Evolutionary conservation across 2,797 vertebrate species (phyloP).

Genomic region (Acanthiza pusilla): DNA sequence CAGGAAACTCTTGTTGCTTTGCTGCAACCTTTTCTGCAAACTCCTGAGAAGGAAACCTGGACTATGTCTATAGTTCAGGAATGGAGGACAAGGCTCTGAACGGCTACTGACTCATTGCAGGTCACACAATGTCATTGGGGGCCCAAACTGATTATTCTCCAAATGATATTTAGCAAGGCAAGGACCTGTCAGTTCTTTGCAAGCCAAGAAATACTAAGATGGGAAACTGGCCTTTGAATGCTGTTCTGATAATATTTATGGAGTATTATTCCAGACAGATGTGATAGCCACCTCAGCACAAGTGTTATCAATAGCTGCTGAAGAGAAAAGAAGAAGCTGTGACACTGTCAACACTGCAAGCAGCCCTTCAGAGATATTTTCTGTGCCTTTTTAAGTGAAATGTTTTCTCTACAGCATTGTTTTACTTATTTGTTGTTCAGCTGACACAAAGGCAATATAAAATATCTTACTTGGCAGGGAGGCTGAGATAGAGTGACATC

Average conservation of each 20-base stretch:
- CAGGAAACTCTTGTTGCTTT: neutral
- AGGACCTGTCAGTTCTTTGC: neutral
- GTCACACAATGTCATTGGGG: accelerated
- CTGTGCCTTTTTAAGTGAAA: neutral
- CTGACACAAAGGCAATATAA: neutral
- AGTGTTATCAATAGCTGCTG: neutral
- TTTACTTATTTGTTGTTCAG: neutral
- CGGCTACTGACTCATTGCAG: neutral
- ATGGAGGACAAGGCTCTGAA: neutral
- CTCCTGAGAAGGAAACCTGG: neutral
- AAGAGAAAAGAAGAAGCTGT: neutral
- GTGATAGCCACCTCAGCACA: neutral
- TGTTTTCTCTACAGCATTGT: neutral
- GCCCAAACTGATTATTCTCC: neutral
- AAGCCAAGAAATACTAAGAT: neutral
- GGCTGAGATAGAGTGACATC: neutral
- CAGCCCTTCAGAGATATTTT: neutral
- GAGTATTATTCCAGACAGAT: neutral
- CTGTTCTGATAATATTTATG: neutral
- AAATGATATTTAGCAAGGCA: neutral
- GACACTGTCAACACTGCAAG: neutral
- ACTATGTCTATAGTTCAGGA: neutral
- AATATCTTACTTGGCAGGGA: neutral
- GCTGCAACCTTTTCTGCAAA: neutral
- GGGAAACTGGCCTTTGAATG: neutral